Evolutionary conservation across 2,888 invertebrate genomes (phyloP).

Genomic region (Drosophila histrio): DNA sequence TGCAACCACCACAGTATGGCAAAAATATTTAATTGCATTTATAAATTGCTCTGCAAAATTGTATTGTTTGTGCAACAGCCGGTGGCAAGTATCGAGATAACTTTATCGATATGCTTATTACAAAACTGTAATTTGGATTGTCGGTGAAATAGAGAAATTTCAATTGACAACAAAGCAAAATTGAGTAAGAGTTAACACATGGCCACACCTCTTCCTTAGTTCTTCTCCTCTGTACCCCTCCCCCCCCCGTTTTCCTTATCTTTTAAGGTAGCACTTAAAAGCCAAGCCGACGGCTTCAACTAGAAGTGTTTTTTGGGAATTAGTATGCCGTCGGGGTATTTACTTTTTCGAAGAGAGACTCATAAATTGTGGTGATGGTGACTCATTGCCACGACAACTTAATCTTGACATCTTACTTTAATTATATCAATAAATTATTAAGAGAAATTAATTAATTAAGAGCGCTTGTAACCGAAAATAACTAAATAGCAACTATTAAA

Average conservation of each 20-base stretch:
- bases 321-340: slow-evolving; percentile 38
- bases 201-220: slow-evolving; percentile 42
- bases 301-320: slow-evolving; percentile 19
- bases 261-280: slow-evolving; percentile 14
- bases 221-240: neutral
- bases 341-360: neutral
- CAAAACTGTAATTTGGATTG: neutral
- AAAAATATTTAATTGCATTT: slow-evolving; percentile 65
- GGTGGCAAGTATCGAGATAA: slow-evolving; percentile 27
- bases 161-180: slow-evolving; percentile 8
- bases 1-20: slow-evolving; percentile 19
- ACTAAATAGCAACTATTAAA: neutral
- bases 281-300: slow-evolving; percentile 29
- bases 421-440: slow-evolving; percentile 4
- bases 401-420: slow-evolving; percentile 1
- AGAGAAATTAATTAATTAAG: slow-evolving; percentile 7
- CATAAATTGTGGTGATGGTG: neutral
- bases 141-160: slow-evolving; percentile 13
- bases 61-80: slow-evolving; percentile 16
- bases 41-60: slow-evolving; percentile 52
- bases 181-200: neutral
- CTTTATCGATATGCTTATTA: slow-evolving; percentile 22
- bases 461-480: neutral
- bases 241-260: neutral
- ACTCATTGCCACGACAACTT: neutral